Percentiles rank a stretch among this genome's conserved stretches.
Conservation (phyloP, 2,888 invertebrate species). For the Caenorhabditis sp. region DNA sequence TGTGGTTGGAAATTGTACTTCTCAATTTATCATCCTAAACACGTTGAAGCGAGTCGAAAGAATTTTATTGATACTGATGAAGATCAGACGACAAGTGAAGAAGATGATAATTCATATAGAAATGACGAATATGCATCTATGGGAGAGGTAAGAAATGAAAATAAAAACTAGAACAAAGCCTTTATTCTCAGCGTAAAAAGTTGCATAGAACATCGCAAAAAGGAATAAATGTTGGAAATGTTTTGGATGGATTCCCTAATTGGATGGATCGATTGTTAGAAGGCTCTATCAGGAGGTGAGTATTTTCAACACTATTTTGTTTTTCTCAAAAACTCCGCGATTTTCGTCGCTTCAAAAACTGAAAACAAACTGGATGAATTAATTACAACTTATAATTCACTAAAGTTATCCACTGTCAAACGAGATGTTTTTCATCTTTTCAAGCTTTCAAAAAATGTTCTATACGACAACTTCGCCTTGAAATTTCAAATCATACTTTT, state of each 20-base stretch:
- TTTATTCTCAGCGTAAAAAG: constrained; percentile 35
- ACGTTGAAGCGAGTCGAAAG: constrained; percentile 74
- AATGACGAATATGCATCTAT: constrained; percentile 41
- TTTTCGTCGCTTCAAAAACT: too few relatives aligned
- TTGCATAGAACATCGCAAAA: constrained; percentile 34
- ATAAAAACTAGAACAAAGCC: too few relatives aligned
- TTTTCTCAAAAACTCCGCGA: background rate
- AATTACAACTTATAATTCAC: too few relatives aligned
- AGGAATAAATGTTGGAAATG: constrained; percentile 73
- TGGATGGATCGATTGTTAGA: constrained; percentile 97
- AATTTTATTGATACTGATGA: constrained; percentile 39
- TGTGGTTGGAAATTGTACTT: constrained; percentile 97
- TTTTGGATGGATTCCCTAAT: constrained; percentile 89
- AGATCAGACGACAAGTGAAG: constrained; percentile 15
- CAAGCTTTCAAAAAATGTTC: too few relatives aligned
- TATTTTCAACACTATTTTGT: constrained; percentile 2
- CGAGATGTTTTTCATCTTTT: too few relatives aligned
- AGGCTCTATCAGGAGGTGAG: constrained; percentile 81
- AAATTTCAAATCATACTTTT: too few relatives aligned
- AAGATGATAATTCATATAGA: constrained; percentile 29
- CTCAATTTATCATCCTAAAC: constrained; percentile 97
- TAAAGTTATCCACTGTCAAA: too few relatives aligned
- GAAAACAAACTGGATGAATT: too few relatives aligned
- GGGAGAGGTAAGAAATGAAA: constrained; percentile 17
- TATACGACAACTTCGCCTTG: too few relatives aligned